Conservation (phyloP, 2,888 invertebrate species). For the Philhelius pedissequus region DNA sequence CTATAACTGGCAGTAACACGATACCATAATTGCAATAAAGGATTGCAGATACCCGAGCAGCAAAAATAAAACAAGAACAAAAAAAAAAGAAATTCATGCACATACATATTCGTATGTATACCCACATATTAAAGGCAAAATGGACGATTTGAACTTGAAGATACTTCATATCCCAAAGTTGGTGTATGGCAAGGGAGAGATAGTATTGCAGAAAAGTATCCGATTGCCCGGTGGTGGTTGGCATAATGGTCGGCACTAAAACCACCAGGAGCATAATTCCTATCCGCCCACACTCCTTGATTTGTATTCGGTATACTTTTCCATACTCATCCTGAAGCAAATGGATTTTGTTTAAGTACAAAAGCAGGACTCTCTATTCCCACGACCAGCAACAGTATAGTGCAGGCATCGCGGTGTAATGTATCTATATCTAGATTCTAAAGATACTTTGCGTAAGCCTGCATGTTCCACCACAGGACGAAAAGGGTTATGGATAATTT, state of each 20-base stretch:
- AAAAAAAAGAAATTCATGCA: not conserved
- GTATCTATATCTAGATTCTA: slow-evolving; percentile 12
- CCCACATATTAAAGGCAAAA: slow-evolving; percentile 10
- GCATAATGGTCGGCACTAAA: slow-evolving; percentile 50
- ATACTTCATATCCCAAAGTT: slow-evolving; percentile 16
- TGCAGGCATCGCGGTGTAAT: not conserved
- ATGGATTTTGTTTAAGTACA: slow-evolving; percentile 37
- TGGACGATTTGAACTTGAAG: slow-evolving; percentile 38
- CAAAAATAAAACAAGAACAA: slow-evolving; percentile 12
- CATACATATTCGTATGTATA: not conserved
- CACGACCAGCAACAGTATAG: not conserved
- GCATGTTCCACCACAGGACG: not conserved
- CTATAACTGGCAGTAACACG: slow-evolving; percentile 45
- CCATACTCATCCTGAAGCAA: slow-evolving; percentile 26
- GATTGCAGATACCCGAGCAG: slow-evolving; percentile 41
- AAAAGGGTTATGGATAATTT: slow-evolving; percentile 36
- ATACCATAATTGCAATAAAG: slow-evolving; percentile 65
- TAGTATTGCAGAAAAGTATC: slow-evolving; percentile 54
- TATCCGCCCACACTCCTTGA: not conserved
- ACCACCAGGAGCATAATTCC: slow-evolving; percentile 46
- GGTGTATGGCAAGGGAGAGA: not conserved
- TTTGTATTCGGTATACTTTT: not conserved
- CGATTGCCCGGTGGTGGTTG: slow-evolving; percentile 39
- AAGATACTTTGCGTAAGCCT: not conserved
- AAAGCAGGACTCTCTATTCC: slow-evolving; percentile 22